These are phyloP conservation scores for Microcebus murinus DNA, from an alignment of 2,113 vertebrate species.

Conservation along the genomic window DNA sequence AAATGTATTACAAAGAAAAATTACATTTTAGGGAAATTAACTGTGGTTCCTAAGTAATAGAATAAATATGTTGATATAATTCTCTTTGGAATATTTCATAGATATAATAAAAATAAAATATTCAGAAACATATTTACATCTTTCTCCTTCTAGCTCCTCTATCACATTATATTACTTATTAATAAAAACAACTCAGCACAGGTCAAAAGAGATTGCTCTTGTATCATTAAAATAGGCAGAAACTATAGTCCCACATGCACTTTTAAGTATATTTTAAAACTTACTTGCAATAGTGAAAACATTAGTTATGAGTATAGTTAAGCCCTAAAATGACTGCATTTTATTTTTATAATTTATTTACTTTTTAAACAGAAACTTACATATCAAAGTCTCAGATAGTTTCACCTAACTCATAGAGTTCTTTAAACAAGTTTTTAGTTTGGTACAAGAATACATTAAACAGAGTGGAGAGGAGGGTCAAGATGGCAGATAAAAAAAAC, in stretches of 20 bases:
- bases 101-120: slow-evolving; percentile 22
- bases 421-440: background rate
- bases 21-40: slow-evolving; percentile 55
- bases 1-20: slow-evolving; percentile 41
- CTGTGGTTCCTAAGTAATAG: slow-evolving; percentile 13
- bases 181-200: background rate
- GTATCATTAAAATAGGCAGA: background rate
- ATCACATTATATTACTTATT: background rate
- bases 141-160: background rate
- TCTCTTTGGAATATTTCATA: background rate
- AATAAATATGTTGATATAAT: slow-evolving; percentile 5
- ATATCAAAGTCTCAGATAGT: background rate
- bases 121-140: slow-evolving; percentile 6
- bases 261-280: slow-evolving; percentile 18
- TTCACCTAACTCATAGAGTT: background rate
- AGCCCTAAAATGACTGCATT: background rate
- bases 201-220: background rate
- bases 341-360: background rate
- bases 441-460: background rate
- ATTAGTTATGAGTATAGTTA: background rate
- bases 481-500: too few relatives aligned
- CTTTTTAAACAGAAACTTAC: background rate
- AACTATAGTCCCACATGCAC: background rate
- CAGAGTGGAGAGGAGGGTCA: too few relatives aligned
- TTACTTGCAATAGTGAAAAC: background rate